A percentile compares a stretch with the other conserved stretches of the same genome.
Conservation (phyloP, 2,888 invertebrate species). For the Patella depressa region DNA sequence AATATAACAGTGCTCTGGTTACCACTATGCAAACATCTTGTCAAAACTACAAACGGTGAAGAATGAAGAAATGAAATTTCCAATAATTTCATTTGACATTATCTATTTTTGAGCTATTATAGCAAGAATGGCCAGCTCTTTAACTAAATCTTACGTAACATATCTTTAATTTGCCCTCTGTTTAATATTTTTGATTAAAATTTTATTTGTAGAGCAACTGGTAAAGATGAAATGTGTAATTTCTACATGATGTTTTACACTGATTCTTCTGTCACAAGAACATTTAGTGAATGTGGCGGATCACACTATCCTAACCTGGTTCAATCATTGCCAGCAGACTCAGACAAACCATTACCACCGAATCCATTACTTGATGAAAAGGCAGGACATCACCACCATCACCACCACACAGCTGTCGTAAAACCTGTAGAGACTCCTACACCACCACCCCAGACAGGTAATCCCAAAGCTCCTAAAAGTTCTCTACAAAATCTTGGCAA, state of each 20-base stretch:
- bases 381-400: conserved; percentile 56
- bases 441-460: conserved; percentile 15
- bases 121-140: too few species aligned
- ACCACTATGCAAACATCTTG: too few species aligned
- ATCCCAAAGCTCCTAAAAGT: neutral
- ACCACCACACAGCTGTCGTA: conserved; percentile 1
- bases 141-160: too few species aligned
- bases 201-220: conserved; percentile 54
- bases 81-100: too few species aligned
- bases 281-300: conserved; percentile 46
- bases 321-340: conserved; percentile 67
- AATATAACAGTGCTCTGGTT: too few species aligned
- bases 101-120: too few species aligned
- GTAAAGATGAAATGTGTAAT: conserved; percentile 72
- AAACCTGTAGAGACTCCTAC: neutral
- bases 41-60: too few species aligned
- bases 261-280: conserved; percentile 42
- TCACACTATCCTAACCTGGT: conserved; percentile 55
- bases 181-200: conserved; percentile 1
- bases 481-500: conserved; percentile 4
- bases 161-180: neutral
- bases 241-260: conserved; percentile 72
- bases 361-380: conserved; percentile 69
- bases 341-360: conserved; percentile 72
- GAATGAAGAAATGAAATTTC: too few species aligned